Evolutionary conservation across 2,888 invertebrate species (phyloP).

Genomic region (Drosophila acutilabella): DNA sequence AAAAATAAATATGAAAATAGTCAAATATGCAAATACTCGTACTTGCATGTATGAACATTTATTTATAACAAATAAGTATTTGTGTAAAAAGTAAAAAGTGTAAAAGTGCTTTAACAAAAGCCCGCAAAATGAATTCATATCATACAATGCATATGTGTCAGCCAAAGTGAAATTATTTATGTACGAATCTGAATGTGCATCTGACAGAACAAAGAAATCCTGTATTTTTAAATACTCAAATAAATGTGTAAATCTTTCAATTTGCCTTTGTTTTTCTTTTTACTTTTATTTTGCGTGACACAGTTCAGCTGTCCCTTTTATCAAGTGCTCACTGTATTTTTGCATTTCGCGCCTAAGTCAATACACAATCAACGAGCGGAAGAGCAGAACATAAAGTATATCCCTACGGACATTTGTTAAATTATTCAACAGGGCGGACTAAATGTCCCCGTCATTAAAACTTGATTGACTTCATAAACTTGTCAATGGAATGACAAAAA

Average conservation of each 20-base stretch:
- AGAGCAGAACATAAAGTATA: slow-evolving; percentile 6
- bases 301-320: slow-evolving; percentile 1
- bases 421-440: slow-evolving; percentile 60
- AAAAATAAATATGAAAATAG: neutral
- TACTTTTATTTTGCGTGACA: neutral
- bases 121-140: slow-evolving; percentile 66
- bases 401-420: slow-evolving; percentile 67
- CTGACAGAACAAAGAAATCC: slow-evolving; percentile 11
- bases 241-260: slow-evolving; percentile 38
- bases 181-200: slow-evolving; percentile 30
- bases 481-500: slow-evolving; percentile 21
- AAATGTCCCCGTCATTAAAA: slow-evolving; percentile 71
- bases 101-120: slow-evolving; percentile 23
- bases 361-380: slow-evolving; percentile 29
- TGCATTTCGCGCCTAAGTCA: slow-evolving; percentile 35
- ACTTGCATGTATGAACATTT: slow-evolving; percentile 35
- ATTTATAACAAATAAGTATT: slow-evolving; percentile 17
- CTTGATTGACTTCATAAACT: slow-evolving; percentile 73
- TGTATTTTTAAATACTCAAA: slow-evolving; percentile 70
- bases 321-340: slow-evolving; percentile 28
- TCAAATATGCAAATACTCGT: slow-evolving; percentile 29
- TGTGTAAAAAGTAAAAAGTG: slow-evolving; percentile 24
- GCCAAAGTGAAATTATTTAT: slow-evolving; percentile 61
- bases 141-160: slow-evolving; percentile 73
- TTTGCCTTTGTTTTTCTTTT: neutral